Percentiles rank a stretch among this genome's conserved stretches.
These are phyloP conservation scores for Synergus japonicus DNA, from an alignment of 2,888 invertebrate species.

Conservation along the genomic window DNA sequence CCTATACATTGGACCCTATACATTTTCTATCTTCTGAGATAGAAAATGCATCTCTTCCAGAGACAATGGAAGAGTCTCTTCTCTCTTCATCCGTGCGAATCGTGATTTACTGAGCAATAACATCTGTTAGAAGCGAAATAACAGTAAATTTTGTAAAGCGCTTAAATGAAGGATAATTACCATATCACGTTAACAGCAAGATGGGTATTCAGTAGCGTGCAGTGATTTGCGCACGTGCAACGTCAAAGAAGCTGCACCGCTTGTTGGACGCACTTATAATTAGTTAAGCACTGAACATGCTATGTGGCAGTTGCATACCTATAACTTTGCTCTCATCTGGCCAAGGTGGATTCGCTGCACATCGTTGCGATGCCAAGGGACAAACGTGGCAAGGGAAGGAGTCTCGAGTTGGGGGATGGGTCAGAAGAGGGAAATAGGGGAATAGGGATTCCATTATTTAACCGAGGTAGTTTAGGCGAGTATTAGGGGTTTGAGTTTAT, in stretches of 20 bases:
- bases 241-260: constrained; percentile 47
- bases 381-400: constrained; percentile 53
- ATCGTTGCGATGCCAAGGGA: constrained; percentile 35
- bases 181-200: constrained; percentile 40
- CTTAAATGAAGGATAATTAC: constrained; percentile 42
- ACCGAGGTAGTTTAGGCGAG: constrained; percentile 77
- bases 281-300: constrained; percentile 58
- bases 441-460: constrained; percentile 77
- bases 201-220: constrained; percentile 42
- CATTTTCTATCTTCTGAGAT: too few relatives aligned
- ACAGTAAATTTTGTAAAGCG: constrained; percentile 34
- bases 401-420: constrained; percentile 50
- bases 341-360: constrained; percentile 47
- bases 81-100: not conserved
- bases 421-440: constrained; percentile 58
- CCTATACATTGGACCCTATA: too few relatives aligned
- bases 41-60: not conserved
- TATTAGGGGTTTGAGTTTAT: constrained; percentile 78
- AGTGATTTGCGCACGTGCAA: constrained; percentile 38
- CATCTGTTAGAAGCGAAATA: constrained; percentile 34
- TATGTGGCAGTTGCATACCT: constrained; percentile 42
- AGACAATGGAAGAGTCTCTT: not conserved
- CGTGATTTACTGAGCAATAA: constrained; percentile 17
- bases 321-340: constrained; percentile 46
- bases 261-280: constrained; percentile 57